Conservation (phyloP, 2,797 vertebrate genomes). For the Fundulus diaphanus region DNA sequence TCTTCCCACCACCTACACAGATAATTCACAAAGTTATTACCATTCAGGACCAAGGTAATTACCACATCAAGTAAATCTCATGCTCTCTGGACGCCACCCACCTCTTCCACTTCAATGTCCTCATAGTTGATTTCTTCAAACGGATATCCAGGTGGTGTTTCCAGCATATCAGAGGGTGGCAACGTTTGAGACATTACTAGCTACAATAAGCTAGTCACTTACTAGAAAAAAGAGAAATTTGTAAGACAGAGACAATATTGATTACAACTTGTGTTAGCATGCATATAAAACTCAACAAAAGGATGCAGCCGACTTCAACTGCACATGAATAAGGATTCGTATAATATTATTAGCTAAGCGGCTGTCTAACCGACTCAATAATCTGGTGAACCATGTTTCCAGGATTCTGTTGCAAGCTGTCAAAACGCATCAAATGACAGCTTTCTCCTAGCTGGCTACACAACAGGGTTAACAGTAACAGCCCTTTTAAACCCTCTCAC, state of each 20-base stretch:
- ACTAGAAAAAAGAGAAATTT: constrained; percentile 33
- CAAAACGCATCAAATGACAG: not conserved
- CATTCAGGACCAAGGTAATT: not conserved
- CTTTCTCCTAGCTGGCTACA: not conserved
- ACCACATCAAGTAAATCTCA: not conserved
- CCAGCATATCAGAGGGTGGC: constrained; percentile 91
- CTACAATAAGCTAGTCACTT: constrained; percentile 67
- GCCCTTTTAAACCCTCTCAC: not conserved
- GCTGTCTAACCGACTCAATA: not conserved
- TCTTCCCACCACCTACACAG: constrained; percentile 93
- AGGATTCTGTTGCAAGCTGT: not conserved
- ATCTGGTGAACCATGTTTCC: not conserved
- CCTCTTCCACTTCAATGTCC: constrained; percentile 97
- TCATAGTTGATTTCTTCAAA: constrained; percentile 97
- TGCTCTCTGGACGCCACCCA: constrained; percentile 55
- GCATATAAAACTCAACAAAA: not conserved
- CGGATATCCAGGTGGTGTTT: constrained; percentile 91
- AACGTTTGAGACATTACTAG: constrained; percentile 86
- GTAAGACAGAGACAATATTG: not conserved
- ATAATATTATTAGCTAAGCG: not conserved
- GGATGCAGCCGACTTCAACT: not conserved
- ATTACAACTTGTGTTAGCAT: not conserved
- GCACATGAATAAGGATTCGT: not conserved
- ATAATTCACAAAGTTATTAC: not conserved
- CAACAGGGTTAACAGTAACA: constrained; percentile 25